Conservation (phyloP, 1,140 invertebrate species). For the Globodera rostochiensis region DNA sequence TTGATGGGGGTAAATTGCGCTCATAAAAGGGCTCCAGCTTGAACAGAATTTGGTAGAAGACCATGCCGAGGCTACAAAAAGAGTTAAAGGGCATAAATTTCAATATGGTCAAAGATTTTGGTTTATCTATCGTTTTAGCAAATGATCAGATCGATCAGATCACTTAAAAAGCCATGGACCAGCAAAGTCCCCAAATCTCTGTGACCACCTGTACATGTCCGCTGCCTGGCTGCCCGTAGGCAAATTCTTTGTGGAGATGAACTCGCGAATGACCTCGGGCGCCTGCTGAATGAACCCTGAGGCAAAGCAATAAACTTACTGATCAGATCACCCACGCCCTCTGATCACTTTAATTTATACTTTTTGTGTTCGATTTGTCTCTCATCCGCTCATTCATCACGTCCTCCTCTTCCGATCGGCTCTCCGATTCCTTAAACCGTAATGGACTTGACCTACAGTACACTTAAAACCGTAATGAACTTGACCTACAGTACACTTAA, state of each 20-base stretch:
- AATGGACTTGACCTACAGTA: too few relatives aligned
- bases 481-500: too few relatives aligned
- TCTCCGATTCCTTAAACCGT: background rate
- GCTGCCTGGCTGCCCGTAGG: constrained; percentile 54
- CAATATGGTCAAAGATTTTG: too few relatives aligned
- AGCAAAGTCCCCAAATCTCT: background rate
- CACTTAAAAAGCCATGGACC: background rate
- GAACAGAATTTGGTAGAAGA: constrained; percentile 63
- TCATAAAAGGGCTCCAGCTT: constrained; percentile 64
- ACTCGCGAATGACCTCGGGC: constrained; percentile 63
- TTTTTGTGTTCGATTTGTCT: constrained; percentile 13
- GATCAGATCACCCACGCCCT: background rate
- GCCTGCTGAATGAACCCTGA: constrained; percentile 60
- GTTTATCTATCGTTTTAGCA: too few relatives aligned
- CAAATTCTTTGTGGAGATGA: constrained; percentile 59
- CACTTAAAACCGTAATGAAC: background rate
- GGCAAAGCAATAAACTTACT: background rate
- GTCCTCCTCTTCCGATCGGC: constrained; percentile 13
- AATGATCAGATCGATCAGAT: background rate
- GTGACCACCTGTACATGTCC: constrained; percentile 46
- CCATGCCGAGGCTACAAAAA: constrained; percentile 51
- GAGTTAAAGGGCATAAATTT: too few relatives aligned
- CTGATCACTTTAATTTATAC: background rate
- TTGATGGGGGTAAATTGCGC: constrained; percentile 49
- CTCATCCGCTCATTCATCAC: background rate